Evolutionary conservation across 2,113 vertebrate genomes (phyloP).

Genomic region (Actenoides lindsayi): DNA sequence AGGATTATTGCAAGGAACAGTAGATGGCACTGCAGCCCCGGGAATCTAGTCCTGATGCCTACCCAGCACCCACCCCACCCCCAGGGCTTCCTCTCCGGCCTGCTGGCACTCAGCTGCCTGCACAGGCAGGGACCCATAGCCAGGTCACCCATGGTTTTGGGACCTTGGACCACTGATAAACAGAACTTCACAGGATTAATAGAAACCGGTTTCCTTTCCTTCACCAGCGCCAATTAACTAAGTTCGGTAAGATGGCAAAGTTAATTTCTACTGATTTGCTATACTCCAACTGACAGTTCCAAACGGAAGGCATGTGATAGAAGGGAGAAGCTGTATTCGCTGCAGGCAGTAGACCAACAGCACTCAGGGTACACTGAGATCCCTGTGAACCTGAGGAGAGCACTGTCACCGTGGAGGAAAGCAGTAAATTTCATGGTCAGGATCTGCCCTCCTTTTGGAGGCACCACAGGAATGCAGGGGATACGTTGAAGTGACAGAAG

Average conservation of each 20-base stretch:
- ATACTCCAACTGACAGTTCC: background rate
- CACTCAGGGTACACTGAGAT: background rate
- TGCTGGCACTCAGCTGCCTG: background rate
- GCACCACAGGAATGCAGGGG: background rate
- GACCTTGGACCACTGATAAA: background rate
- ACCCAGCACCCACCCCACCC: fast-evolving
- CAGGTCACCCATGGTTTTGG: fast-evolving
- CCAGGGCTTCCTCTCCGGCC: background rate
- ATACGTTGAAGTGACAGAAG: background rate
- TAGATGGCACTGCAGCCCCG: constrained; percentile 64
- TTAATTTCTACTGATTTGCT: background rate
- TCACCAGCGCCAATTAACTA: background rate
- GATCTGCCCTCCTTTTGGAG: background rate
- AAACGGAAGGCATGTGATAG: background rate
- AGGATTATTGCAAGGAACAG: background rate
- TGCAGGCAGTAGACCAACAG: fast-evolving
- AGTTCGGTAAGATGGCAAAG: background rate
- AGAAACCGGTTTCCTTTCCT: background rate
- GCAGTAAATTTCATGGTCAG: background rate
- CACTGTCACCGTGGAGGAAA: background rate
- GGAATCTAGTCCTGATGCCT: background rate
- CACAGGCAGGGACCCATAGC: background rate
- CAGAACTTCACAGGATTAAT: fast-evolving
- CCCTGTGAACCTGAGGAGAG: background rate
- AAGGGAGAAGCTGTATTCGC: background rate